These are phyloP conservation scores for Lepus americanus DNA, from an alignment of 2,113 vertebrate species.

Conservation along the genomic window DNA sequence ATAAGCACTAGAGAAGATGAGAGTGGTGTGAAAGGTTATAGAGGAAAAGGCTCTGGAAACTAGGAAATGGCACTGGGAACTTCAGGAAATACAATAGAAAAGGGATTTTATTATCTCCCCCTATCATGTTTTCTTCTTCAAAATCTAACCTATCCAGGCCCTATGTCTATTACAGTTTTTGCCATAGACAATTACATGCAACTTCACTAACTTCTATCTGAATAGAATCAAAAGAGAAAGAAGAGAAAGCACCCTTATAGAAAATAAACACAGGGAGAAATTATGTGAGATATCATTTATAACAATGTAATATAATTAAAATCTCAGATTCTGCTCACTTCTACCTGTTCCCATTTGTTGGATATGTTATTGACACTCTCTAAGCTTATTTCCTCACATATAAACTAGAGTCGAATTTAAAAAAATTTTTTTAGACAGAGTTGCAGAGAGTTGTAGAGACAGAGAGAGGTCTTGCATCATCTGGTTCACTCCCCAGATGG, in stretches of 20 bases:
- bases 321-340: background rate
- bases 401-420: background rate
- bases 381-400: background rate
- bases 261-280: background rate
- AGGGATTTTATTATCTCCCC: background rate
- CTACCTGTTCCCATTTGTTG: background rate
- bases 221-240: background rate
- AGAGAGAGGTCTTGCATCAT: too few species aligned
- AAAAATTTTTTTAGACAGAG: too few species aligned
- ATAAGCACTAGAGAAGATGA: background rate
- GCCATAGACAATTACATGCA: background rate
- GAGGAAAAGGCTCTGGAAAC: too few species aligned
- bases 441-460: too few species aligned
- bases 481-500: too few species aligned
- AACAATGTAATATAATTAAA: background rate
- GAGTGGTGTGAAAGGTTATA: background rate
- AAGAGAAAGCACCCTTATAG: background rate
- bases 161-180: background rate
- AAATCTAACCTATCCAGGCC: background rate
- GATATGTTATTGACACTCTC: background rate
- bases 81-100: background rate
- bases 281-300: background rate
- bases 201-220: background rate
- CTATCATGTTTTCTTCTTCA: background rate
- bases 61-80: background rate